Evolutionary conservation across 2,797 vertebrate genomes (phyloP), one percentile per base, ranked within the genome.

Genomic region (Knipowitschia caucasica): DNA sequence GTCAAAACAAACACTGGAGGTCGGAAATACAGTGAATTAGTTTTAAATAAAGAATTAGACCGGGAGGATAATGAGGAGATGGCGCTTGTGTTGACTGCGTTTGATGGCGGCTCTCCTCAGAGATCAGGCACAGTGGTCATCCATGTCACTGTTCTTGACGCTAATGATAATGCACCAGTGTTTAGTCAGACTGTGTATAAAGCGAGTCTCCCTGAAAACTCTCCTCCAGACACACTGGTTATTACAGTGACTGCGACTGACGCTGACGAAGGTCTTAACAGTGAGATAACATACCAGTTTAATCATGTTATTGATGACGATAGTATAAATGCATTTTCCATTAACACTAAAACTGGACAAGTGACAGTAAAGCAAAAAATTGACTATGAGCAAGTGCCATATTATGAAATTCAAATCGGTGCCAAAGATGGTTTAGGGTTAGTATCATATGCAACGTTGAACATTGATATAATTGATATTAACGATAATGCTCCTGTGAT

Each of bases 371-470:
- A 4, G 3, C 20, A 27, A 9, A 2, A 2, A 2, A 25, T 58
- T 26, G 56, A 58, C 17, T 34, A 34, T 42, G 56, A 59, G n/a
- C 26, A 59, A 34, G 3, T 2, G 1, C 7, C 38, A 2, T 27
- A 29, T 3, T 51, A 50, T 50, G 56, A 59, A 42, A 50, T 59
- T 23, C 36, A 43, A 33, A 42, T 50, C 3, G 34, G 29, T 3
- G 57, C 57, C 0, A 52, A 45, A 52, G 49, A 59, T 59, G 57
- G 56, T 7, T 15, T 42, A 8, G 56, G 56, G 1, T 14, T 59
- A 3, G 21, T 6, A 0, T 43, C 56, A 2, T 59, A 59, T 21
- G 30, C 38, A 20, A 12, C 27, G 2, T 34, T 59, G 43, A n/a
- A 20, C 1, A 51, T 59, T 3, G 46, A 51, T 6, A 21, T 53